phyloP scores from a whole-genome alignment of 2,113 vertebrate species.

The Chroicocephalus ridibundus region DNA sequence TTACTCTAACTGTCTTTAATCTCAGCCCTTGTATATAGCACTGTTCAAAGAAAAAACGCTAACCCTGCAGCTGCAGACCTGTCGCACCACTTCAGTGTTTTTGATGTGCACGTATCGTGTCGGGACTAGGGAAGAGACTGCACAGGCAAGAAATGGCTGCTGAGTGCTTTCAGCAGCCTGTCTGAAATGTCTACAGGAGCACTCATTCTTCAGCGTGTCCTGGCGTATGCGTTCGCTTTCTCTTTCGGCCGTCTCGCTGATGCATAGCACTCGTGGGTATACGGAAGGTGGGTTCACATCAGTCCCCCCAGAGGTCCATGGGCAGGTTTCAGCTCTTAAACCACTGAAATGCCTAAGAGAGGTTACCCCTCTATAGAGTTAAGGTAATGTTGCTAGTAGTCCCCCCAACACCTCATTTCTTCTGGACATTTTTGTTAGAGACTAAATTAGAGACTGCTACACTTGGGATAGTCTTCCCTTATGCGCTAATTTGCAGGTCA shows the following conservation, averaged over 20 bases:
- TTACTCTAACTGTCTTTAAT: not conserved
- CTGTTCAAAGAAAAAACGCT: not conserved
- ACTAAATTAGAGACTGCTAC: not conserved
- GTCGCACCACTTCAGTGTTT: not conserved
- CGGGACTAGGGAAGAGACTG: not conserved
- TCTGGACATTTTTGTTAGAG: not conserved
- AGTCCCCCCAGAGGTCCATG: accelerated
- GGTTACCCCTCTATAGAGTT: not conserved
- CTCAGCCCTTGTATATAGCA: not conserved
- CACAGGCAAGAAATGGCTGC: not conserved
- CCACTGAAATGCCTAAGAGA: not conserved
- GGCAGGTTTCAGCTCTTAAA: not conserved
- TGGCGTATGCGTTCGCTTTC: not conserved
- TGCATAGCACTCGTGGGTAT: not conserved
- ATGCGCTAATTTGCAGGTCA: not conserved
- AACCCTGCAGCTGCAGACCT: not conserved
- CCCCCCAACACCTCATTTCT: not conserved
- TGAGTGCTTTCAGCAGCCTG: not conserved
- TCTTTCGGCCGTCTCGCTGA: not conserved
- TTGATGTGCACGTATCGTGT: not conserved
- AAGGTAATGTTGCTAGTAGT: not conserved
- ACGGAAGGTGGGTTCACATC: not conserved
- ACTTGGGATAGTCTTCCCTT: not conserved
- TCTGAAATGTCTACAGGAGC: not conserved
- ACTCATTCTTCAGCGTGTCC: not conserved